phyloP scores from a whole-genome alignment of 2,113 vertebrate species.

The Mormyrus iriodes region DNA sequence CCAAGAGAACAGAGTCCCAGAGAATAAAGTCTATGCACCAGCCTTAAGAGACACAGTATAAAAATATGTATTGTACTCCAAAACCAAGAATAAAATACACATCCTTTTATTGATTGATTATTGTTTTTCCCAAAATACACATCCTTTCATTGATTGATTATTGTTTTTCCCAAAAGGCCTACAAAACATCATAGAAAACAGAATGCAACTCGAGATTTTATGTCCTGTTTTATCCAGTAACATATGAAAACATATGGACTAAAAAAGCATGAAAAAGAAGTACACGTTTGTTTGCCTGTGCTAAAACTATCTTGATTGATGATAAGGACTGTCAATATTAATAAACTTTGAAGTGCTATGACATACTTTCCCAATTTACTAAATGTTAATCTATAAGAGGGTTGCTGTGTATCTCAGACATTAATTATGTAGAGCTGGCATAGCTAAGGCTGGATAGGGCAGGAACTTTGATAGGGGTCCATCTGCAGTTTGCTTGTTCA shows the following conservation, averaged over 20 bases:
- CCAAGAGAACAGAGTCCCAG: background rate
- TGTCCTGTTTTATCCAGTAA: background rate
- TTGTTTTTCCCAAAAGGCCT: slow-evolving; percentile 1
- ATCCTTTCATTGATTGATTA: background rate
- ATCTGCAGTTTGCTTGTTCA: background rate
- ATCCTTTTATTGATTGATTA: background rate
- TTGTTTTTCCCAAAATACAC: background rate
- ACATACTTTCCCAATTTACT: background rate
- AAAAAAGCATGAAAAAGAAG: background rate
- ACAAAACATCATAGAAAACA: background rate
- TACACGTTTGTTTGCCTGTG: background rate
- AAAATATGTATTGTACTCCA: background rate
- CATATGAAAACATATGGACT: background rate
- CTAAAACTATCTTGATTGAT: background rate
- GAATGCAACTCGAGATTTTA: background rate
- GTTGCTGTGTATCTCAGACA: background rate
- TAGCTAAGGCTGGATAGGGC: background rate
- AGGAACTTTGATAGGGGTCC: background rate
- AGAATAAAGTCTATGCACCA: background rate
- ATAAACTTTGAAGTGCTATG: background rate
- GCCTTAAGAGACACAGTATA: background rate
- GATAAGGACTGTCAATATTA: background rate
- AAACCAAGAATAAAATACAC: background rate
- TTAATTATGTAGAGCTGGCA: background rate
- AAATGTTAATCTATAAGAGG: background rate